A percentile compares a stretch with the other conserved stretches of the same genome.
Evolutionary conservation across 1,140 invertebrate species (phyloP).

Genomic region (Tetramorium parvispinum): DNA sequence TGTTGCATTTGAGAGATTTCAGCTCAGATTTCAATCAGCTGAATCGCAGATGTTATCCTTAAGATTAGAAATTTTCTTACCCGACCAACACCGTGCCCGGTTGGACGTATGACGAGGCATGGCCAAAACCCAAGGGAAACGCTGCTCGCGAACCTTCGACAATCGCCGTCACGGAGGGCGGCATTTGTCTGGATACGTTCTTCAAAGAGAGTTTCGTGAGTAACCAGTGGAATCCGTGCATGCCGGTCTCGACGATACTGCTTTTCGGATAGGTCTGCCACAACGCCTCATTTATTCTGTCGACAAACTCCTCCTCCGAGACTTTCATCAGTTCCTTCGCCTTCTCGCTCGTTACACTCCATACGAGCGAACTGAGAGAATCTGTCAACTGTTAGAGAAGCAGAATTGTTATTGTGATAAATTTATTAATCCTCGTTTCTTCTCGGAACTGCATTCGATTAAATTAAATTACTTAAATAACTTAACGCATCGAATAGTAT

Average conservation of each 20-base stretch:
- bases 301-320: slow-evolving; percentile 93
- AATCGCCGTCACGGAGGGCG: slow-evolving; percentile 91
- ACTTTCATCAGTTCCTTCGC: slow-evolving; percentile 91
- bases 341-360: slow-evolving; percentile 92
- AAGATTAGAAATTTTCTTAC: slow-evolving; percentile 84
- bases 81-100: slow-evolving; percentile 93
- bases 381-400: slow-evolving; percentile 88
- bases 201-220: slow-evolving; percentile 83
- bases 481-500: background rate
- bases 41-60: slow-evolving; percentile 22
- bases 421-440: background rate
- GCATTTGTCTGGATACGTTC: slow-evolving; percentile 88
- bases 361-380: slow-evolving; percentile 94
- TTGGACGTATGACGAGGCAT: slow-evolving; percentile 93
- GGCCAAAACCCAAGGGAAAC: slow-evolving; percentile 97
- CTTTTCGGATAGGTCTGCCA: slow-evolving; percentile 90
- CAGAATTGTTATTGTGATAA: slow-evolving; percentile 36
- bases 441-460: background rate
- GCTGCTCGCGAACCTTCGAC: slow-evolving; percentile 90
- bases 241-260: slow-evolving; percentile 86
- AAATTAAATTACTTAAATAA: slow-evolving; percentile 7
- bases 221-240: slow-evolving; percentile 86
- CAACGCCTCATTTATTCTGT: slow-evolving; percentile 95
- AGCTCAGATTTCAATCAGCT: background rate
- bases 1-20: background rate